Conservation (phyloP, 2,113 vertebrate species). For the Onychostruthus taczanowskii region DNA sequence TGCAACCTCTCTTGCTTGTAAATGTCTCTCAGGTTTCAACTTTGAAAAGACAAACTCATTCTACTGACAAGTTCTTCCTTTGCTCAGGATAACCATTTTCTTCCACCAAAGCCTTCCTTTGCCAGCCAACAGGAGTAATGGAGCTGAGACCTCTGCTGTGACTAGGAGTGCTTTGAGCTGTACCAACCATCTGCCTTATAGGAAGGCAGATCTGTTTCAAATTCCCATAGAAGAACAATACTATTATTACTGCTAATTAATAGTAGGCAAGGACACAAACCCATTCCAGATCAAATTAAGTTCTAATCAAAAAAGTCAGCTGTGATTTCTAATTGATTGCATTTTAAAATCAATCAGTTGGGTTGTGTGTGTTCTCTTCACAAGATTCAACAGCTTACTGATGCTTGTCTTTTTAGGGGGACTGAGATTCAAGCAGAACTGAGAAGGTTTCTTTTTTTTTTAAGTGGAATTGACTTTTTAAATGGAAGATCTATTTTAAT, state of each 20-base stretch:
- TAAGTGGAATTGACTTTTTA: background rate
- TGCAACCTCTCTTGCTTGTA: background rate
- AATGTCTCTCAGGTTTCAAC: background rate
- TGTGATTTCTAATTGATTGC: constrained; percentile 10
- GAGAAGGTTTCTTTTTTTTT: background rate
- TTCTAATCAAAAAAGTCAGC: background rate
- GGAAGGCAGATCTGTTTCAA: constrained; percentile 14
- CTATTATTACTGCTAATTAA: constrained; percentile 25
- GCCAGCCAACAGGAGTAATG: background rate
- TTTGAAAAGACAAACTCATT: background rate
- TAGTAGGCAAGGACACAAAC: background rate
- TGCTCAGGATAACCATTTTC: background rate
- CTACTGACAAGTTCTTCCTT: background rate
- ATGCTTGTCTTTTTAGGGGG: background rate
- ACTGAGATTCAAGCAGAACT: background rate
- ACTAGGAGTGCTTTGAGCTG: background rate
- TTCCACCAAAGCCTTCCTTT: background rate
- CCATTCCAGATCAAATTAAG: constrained; percentile 14
- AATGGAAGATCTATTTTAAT: constrained; percentile 18
- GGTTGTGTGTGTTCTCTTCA: background rate
- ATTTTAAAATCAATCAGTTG: background rate
- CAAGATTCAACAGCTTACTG: background rate
- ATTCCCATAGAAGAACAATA: constrained; percentile 27
- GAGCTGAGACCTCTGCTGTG: background rate
- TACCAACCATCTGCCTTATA: background rate